Evolutionary conservation across 2,113 vertebrate species (phyloP), one percentile per base, ranked within the genome.

Genomic region (Petaurus breviceps): DNA sequence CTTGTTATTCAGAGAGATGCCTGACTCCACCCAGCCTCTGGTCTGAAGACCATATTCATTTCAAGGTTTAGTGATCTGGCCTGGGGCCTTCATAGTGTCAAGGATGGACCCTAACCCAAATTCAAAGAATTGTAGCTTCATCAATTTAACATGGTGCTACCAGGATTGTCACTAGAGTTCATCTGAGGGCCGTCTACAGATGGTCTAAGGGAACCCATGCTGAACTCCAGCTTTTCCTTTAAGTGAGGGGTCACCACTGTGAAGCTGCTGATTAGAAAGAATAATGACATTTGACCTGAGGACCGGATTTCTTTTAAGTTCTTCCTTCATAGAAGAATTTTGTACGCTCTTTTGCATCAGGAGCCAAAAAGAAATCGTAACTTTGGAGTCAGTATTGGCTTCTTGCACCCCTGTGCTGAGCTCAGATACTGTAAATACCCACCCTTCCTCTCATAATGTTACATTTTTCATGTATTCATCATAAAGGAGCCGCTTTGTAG

Each of bases 241-340:
- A 98, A 98, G 92, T 94, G 91, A 93, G 95, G 84, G 97, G 94
- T 98, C 98, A 97, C 95, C 97, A 96, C 96, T 96, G 47, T 50
- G 49, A 77, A 96, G 93, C 91, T 96, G 94, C 94, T 96, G 96
- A 96, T 90, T 97, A 96, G 97, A 97, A 98, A 77, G n/a, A 84
- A 97, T 97, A 90, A 95, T 98, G 98, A 97, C 98, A 97, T 97
- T 96, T 97, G 94, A 52, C 95, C 96, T 98, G 94, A 95, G 94
- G 53, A 97, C 95, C 96, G 51, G 97, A 98, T 98, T 95, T 98
- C 96, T 7, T 94, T 97, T 89, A 96, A 43, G 95, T 94, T 8
- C 92, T 16, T 31, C 89, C 94, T 97, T 96, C 96, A 97, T 97
- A 98, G 97, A 97, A 98, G 97, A 95, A 49, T 96, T 97, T 96